These are phyloP conservation scores for Sebastes itinus DNA, from an alignment of 2,797 vertebrate species.

Conservation along the genomic window DNA sequence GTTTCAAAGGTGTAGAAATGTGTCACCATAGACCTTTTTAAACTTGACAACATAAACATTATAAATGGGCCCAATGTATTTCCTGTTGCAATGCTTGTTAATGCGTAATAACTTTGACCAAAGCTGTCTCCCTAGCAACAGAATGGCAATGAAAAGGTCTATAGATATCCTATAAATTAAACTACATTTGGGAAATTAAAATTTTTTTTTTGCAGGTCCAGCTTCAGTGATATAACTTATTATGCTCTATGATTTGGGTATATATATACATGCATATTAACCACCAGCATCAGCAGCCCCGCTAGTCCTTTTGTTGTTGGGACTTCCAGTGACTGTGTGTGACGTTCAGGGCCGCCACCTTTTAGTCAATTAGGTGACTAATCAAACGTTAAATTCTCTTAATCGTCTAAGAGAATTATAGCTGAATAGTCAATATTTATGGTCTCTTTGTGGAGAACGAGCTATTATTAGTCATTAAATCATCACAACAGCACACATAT, in stretches of 20 bases:
- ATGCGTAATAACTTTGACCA: too few species aligned
- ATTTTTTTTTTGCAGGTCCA: not conserved
- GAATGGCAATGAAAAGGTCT: too few species aligned
- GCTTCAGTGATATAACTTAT: not conserved
- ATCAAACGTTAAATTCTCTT: conserved; percentile 10
- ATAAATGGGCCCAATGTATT: too few species aligned
- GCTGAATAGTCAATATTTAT: conserved; percentile 37
- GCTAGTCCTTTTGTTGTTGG: not conserved
- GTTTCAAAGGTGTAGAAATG: not conserved
- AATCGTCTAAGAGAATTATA: not conserved
- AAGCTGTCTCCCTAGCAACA: too few species aligned
- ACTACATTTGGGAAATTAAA: not conserved
- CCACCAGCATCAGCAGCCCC: not conserved
- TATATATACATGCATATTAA: not conserved
- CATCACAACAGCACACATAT: not conserved
- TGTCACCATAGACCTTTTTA: not conserved
- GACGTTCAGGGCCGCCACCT: conserved; percentile 7
- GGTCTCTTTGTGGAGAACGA: not conserved
- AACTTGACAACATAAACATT: too few species aligned
- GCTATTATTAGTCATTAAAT: not conserved
- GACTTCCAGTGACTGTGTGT: not conserved
- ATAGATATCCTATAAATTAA: not conserved
- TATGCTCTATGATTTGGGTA: not conserved
- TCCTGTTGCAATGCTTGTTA: too few species aligned
- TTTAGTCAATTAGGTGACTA: conserved; percentile 29